Conservation (phyloP, 2,797 vertebrate genomes). For the Clarias laeviceps region DNA sequence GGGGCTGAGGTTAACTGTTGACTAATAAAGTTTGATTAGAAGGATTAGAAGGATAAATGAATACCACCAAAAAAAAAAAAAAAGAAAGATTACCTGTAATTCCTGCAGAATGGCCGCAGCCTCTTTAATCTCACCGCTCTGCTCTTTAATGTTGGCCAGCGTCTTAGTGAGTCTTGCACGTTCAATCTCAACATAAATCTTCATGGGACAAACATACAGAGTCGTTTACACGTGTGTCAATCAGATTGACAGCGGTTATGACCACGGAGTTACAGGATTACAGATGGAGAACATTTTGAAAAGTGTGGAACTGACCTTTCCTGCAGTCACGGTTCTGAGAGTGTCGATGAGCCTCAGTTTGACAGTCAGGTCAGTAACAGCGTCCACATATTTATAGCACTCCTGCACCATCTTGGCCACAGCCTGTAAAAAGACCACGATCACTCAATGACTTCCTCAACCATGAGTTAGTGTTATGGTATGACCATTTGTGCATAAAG, state of each 20-base stretch:
- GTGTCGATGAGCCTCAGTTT: slow-evolving; percentile 96
- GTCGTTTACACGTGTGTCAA: background rate
- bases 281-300: background rate
- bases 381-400: slow-evolving; percentile 93
- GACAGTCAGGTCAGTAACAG: slow-evolving; percentile 86
- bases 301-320: slow-evolving; percentile 79
- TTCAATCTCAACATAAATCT: slow-evolving; percentile 99
- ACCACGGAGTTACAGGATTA: background rate
- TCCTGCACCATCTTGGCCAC: slow-evolving; percentile 99
- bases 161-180: slow-evolving; percentile 94
- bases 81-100: slow-evolving; percentile 81
- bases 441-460: background rate
- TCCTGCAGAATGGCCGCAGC: slow-evolving; percentile 95
- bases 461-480: no score
- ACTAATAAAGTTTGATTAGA: background rate
- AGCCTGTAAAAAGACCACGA: slow-evolving; percentile 74
- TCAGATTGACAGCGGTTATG: background rate
- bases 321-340: slow-evolving; percentile 93
- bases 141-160: slow-evolving; percentile 91
- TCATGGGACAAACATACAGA: slow-evolving; percentile 34
- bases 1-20: background rate
- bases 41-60: background rate
- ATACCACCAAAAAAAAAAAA: background rate
- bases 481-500: background rate
- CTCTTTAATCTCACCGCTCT: slow-evolving; percentile 92